A percentile compares a stretch with the other conserved stretches of the same genome.
These are phyloP conservation scores for Chelidonichthys spinosus DNA, from an alignment of 2,797 vertebrate species.

Conservation along the genomic window DNA sequence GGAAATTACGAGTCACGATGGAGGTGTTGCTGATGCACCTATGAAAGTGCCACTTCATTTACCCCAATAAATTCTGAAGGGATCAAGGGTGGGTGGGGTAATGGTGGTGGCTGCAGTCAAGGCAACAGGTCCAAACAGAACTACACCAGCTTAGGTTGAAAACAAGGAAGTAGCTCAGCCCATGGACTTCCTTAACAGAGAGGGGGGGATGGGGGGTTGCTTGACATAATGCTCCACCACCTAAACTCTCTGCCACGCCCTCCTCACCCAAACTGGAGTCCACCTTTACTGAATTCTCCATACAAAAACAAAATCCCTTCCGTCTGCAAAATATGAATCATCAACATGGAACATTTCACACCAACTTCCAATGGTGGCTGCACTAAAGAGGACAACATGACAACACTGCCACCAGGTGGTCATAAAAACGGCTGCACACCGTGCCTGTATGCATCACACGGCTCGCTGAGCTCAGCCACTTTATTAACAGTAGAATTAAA, in stretches of 20 bases:
- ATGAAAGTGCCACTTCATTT: neutral
- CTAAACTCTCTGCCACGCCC: slow-evolving; percentile 9
- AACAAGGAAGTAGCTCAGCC: slow-evolving; percentile 72
- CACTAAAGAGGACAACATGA: neutral
- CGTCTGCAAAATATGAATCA: slow-evolving; percentile 65
- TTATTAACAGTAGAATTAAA: slow-evolving; percentile 55
- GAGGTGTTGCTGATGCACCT: neutral
- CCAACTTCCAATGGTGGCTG: slow-evolving; percentile 40
- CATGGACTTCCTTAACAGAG: slow-evolving; percentile 71
- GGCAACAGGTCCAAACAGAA: slow-evolving; percentile 66
- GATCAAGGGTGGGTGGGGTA: slow-evolving; percentile 5
- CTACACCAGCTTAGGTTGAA: slow-evolving; percentile 28
- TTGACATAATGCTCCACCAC: slow-evolving; percentile 11
- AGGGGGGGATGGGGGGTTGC: slow-evolving; percentile 8
- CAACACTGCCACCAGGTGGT: slow-evolving; percentile 80
- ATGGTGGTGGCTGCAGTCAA: slow-evolving; percentile 33
- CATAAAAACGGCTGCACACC: neutral
- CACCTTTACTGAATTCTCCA: slow-evolving; percentile 43
- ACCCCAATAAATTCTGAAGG: slow-evolving; percentile 27
- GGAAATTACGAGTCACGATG: slow-evolving; percentile 8
- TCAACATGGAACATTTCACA: slow-evolving; percentile 65
- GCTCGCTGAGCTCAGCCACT: slow-evolving; percentile 27
- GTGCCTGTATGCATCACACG: slow-evolving; percentile 10
- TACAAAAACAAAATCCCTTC: slow-evolving; percentile 30
- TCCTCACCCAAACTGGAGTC: slow-evolving; percentile 16